Percentiles rank a stretch among this genome's conserved stretches.
Conservation (phyloP, 53 echinoderm and acorn worm species). For the Henricia sp. region DNA sequence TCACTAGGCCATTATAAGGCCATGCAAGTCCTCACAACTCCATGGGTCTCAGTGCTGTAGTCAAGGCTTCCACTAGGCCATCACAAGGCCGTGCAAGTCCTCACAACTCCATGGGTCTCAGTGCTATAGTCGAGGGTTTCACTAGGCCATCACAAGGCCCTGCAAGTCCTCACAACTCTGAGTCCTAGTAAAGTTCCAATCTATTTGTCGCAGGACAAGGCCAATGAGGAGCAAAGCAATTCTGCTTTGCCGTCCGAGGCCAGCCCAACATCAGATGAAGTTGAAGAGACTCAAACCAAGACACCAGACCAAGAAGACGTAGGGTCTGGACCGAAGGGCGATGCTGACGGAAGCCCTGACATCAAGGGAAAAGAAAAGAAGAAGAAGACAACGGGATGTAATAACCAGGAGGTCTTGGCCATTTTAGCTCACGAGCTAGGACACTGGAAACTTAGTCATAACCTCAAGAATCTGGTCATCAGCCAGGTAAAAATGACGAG, state of each 20-base stretch:
- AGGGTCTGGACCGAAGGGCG: neutral
- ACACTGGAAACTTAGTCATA: slow-evolving; percentile 97
- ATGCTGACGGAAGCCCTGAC: neutral
- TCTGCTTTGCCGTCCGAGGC: neutral
- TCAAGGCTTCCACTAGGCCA: no score
- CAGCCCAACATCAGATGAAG: neutral
- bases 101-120: no score
- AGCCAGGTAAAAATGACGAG: slow-evolving; percentile 83
- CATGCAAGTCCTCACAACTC: no score
- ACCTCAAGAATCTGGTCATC: slow-evolving; percentile 91
- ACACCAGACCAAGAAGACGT: slow-evolving; percentile 17
- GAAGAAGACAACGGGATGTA: slow-evolving; percentile 88
- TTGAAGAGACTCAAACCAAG: slow-evolving; percentile 14
- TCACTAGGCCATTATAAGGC: no score
- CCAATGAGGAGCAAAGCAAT: slow-evolving; percentile 19
- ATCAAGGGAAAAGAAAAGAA: no score
- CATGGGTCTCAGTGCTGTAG: no score
- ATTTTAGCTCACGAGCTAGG: slow-evolving; percentile 97
- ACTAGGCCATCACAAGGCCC: no score
- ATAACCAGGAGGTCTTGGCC: slow-evolving; percentile 89
- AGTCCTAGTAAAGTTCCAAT: no score
- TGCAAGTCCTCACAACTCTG: no score
- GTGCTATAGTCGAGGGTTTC: no score
- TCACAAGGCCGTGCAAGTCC: no score
- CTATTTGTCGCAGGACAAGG: slow-evolving; percentile 37